Evolutionary conservation across 2,113 vertebrate species (phyloP).

Genomic region (Sander lucioperca): DNA sequence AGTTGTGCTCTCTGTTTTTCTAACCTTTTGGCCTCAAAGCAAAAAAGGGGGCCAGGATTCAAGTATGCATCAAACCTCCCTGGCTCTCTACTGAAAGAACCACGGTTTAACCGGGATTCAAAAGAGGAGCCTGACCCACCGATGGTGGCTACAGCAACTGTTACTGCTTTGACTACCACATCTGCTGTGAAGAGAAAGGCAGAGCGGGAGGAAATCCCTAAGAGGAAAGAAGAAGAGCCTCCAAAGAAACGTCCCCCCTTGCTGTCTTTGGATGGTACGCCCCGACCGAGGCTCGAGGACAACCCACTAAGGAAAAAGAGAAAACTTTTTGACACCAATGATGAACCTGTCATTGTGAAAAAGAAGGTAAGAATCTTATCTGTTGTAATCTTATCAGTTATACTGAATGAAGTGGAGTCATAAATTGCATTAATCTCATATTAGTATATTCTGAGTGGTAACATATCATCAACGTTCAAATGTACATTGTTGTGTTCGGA

Average conservation of each 20-base stretch:
- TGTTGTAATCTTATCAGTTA: not conserved
- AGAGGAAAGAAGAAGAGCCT: conserved; percentile 88
- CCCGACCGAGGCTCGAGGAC: conserved; percentile 89
- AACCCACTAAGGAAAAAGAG: conserved; percentile 92
- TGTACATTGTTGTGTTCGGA: too few relatives aligned
- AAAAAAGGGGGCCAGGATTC: conserved; percentile 99
- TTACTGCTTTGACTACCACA: conserved; percentile 53
- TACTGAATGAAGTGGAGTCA: not conserved
- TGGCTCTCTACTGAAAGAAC: conserved; percentile 94
- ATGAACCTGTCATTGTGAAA: conserved; percentile 87
- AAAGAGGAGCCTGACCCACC: conserved; percentile 88
- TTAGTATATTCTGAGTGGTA: not conserved
- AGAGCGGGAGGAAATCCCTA: conserved; percentile 89
- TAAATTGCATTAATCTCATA: not conserved
- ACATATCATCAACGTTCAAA: too few relatives aligned
- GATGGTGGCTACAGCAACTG: conserved; percentile 56
- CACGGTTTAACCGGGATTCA: conserved; percentile 89
- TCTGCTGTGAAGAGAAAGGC: conserved; percentile 86
- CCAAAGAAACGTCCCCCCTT: conserved; percentile 86
- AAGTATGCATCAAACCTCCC: conserved; percentile 98
- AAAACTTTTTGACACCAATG: conserved; percentile 91
- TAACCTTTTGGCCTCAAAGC: conserved; percentile 95
- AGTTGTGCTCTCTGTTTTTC: conserved; percentile 85
- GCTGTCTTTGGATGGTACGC: conserved; percentile 78
- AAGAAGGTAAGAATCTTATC: conserved; percentile 85